Evolutionary conservation across 2,797 vertebrate species (phyloP).

Genomic region (Nannoperca obscura): DNA sequence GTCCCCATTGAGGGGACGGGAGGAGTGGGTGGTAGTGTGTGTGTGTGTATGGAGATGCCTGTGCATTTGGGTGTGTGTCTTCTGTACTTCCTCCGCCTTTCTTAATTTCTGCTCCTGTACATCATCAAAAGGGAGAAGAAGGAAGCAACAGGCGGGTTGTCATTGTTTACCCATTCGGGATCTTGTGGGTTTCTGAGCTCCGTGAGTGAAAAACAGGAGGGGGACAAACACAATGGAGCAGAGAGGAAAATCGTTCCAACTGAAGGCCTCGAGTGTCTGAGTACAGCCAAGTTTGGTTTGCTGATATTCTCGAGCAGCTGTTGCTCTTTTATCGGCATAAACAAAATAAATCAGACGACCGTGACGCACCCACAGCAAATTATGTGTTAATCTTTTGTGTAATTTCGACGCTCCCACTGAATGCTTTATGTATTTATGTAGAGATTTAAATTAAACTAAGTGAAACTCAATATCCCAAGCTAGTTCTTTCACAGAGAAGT

Average conservation of each 20-base stretch:
- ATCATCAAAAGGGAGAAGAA: slow-evolving; percentile 36
- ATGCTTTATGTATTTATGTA: slow-evolving; percentile 21
- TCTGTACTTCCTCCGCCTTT: slow-evolving; percentile 46
- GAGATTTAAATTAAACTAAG: not conserved
- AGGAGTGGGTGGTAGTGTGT: slow-evolving; percentile 46
- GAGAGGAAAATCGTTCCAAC: slow-evolving; percentile 43
- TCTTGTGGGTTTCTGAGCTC: slow-evolving; percentile 47
- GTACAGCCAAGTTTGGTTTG: slow-evolving; percentile 64
- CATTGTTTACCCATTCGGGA: slow-evolving; percentile 63
- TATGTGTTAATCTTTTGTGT: slow-evolving; percentile 36
- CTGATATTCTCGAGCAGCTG: slow-evolving; percentile 66
- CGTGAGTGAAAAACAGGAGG: slow-evolving; percentile 21
- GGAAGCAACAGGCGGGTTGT: slow-evolving; percentile 47
- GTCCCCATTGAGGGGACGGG: slow-evolving; percentile 66
- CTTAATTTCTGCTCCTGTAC: slow-evolving; percentile 74
- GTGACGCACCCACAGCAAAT: slow-evolving; percentile 35
- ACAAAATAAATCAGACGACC: slow-evolving; percentile 61
- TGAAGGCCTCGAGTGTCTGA: slow-evolving; percentile 51
- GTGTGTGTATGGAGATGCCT: slow-evolving; percentile 12
- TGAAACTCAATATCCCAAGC: slow-evolving; percentile 8
- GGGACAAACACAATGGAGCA: slow-evolving; percentile 9
- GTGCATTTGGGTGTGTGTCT: slow-evolving; percentile 42
- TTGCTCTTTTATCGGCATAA: slow-evolving; percentile 63
- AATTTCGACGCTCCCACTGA: slow-evolving; percentile 22
- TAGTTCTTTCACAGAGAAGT: not conserved